Percentiles rank a stretch among this genome's conserved stretches.
phyloP scores from a whole-genome alignment of 2,888 invertebrate species.

The Agrotis segetum region DNA sequence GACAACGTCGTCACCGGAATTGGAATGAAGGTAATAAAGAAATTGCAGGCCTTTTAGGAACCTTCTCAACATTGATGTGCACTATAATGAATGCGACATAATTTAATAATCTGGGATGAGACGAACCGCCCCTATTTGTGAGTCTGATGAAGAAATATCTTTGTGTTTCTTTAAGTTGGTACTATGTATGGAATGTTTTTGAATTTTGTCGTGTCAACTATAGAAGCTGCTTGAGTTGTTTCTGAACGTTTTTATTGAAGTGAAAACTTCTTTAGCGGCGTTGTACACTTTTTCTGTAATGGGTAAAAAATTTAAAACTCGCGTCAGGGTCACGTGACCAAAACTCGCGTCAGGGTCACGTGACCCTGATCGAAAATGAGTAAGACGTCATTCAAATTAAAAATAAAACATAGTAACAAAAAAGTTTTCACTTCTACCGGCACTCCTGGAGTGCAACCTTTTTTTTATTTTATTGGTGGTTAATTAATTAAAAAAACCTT shows the following conservation, averaged over 20 bases:
- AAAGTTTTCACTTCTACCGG: too few relatives aligned
- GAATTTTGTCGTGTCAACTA: conserved; percentile 16
- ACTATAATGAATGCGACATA: conserved; percentile 77
- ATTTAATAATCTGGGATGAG: conserved; percentile 78
- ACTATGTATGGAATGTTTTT: conserved; percentile 29
- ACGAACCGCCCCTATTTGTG: conserved; percentile 68
- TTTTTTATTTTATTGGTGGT: too few relatives aligned
- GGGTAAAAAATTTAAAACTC: too few relatives aligned
- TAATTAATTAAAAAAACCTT: too few relatives aligned
- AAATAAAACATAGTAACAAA: too few relatives aligned
- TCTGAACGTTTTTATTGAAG: conserved; percentile 23
- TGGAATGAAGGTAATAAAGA: conserved; percentile 83
- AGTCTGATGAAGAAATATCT: conserved; percentile 61
- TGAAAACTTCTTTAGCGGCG: too few relatives aligned
- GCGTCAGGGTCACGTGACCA: too few relatives aligned
- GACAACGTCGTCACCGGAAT: conserved; percentile 79
- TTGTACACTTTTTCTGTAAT: too few relatives aligned
- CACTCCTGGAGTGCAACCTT: too few relatives aligned
- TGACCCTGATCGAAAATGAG: too few relatives aligned
- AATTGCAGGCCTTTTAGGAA: conserved; percentile 81
- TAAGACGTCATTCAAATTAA: too few relatives aligned
- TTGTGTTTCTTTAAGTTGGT: conserved; percentile 5
- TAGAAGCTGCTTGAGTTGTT: conserved; percentile 2
- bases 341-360: too few relatives aligned
- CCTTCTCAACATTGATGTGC: conserved; percentile 74